Base-by-base conservation (phyloP, 92 coral and sea anemone species). In the Galaxea fascicularis region DNA sequence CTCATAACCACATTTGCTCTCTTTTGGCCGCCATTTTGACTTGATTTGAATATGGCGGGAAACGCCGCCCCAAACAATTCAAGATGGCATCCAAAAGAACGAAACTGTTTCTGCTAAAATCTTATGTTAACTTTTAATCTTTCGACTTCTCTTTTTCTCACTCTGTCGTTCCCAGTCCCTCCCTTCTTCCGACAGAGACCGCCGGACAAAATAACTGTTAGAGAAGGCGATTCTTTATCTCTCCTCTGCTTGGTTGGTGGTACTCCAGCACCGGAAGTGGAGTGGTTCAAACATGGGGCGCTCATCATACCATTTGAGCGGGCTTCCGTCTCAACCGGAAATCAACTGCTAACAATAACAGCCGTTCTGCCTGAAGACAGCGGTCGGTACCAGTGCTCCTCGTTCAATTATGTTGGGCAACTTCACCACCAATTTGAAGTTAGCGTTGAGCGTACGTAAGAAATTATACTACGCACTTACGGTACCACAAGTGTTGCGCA, bases 341-440 rank as follows among this genome's bases (percentile, higher is more conserved):
- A 86, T 57, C 79, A 78, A 63, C 87, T 93, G 21, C 87, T 94
- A 62, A 74, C 83, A 47, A 70, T 94, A 10, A 82, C 77, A 63
- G 58, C 88, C 3, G 60, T 90, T 82, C 85, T 76, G 24, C 39
- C 85, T 22, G 90, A 85, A 14, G 98, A 92, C 83, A 86, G 94
- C 65, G 98, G 98, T 72, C 90, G 87, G 44, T 94, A 94, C 84
- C 86, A 77, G 90, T 94, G 98, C 79, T 89, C 89, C 59, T 89
- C 92, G 81, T 41, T 74, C 51, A 87, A 91, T 79, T 60, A 41
- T 60, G 72, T 70, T 71, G 92, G 95, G 44, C 54, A 87, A 16
- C 74, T 90, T 24, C 53, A 73, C 82, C 89, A 81, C 54, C 87
- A 79, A 68, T 86, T 90, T 84, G 88, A 92, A 83, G 71, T 92